Percentiles rank a stretch among this genome's conserved stretches.
phyloP scores from a whole-genome alignment of 2,888 invertebrate genomes.

The Lasioglossum lativentre region DNA sequence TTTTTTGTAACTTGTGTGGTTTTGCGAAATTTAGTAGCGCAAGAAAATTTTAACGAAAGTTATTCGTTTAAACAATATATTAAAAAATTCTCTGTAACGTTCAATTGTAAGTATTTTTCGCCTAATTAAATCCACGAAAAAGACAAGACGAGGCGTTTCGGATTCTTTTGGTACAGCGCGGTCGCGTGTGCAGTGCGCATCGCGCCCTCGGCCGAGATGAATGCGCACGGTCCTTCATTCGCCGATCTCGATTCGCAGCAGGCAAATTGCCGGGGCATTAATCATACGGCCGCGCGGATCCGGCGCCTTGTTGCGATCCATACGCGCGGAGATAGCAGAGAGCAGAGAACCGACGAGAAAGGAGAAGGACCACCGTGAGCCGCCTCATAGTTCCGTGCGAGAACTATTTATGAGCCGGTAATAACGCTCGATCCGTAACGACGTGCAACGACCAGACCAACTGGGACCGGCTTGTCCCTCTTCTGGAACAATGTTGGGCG shows the following conservation, averaged over 20 bases:
- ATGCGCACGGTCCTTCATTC: slow-evolving; percentile 43
- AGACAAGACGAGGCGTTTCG: neutral
- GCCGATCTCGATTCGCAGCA: slow-evolving; percentile 64
- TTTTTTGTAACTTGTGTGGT: no score
- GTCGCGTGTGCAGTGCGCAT: neutral
- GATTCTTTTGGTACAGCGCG: neutral
- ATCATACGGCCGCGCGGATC: slow-evolving; percentile 51
- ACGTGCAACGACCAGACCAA: slow-evolving; percentile 32
- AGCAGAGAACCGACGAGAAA: neutral
- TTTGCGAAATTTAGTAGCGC: no score
- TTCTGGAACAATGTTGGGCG: slow-evolving; percentile 58
- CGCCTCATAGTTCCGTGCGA: slow-evolving; percentile 44
- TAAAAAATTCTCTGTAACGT: no score
- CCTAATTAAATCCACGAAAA: neutral
- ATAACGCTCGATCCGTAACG: slow-evolving; percentile 59
- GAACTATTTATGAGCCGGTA: slow-evolving; percentile 65
- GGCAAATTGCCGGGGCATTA: slow-evolving; percentile 67
- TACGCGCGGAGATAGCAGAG: slow-evolving; percentile 34
- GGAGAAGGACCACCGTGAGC: neutral
- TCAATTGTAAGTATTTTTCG: no score
- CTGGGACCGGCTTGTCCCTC: slow-evolving; percentile 27
- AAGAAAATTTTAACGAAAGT: no score
- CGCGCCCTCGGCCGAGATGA: slow-evolving; percentile 33
- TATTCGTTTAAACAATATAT: no score
- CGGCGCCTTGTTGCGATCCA: slow-evolving; percentile 48